Conservation (phyloP, 2,113 vertebrate genomes). For the Psilopsiagon aymara region DNA sequence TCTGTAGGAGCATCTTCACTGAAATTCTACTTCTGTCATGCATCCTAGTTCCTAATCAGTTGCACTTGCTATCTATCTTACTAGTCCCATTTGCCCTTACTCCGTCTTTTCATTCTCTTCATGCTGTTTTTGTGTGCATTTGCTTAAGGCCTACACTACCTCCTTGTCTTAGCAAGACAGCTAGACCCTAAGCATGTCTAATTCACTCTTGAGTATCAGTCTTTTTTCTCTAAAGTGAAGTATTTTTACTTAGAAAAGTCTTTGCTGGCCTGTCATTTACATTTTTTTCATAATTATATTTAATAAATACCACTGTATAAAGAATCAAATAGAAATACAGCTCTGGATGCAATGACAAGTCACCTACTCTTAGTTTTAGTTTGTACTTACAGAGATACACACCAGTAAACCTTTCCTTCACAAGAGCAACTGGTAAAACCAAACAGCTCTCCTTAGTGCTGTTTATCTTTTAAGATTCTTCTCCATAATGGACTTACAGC, state of each 20-base stretch:
- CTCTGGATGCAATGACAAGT: not conserved
- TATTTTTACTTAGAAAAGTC: not conserved
- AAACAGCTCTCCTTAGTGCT: slow-evolving; percentile 28
- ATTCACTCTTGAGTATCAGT: not conserved
- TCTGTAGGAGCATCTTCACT: not conserved
- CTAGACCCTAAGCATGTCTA: not conserved
- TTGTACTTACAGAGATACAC: not conserved
- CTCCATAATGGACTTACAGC: not conserved
- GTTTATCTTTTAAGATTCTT: slow-evolving; percentile 27
- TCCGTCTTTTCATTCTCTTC: not conserved
- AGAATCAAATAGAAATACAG: not conserved
- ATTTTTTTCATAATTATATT: not conserved
- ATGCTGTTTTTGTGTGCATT: not conserved
- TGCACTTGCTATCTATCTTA: not conserved
- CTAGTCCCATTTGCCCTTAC: not conserved
- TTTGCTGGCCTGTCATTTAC: not conserved
- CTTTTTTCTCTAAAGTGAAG: not conserved
- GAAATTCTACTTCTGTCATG: not conserved
- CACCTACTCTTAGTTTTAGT: not conserved
- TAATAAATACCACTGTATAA: not conserved
- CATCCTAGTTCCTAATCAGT: not conserved
- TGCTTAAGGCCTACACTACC: not conserved
- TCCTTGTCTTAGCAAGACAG: not conserved
- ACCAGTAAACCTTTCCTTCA: not conserved
- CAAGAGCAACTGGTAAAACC: not conserved